A percentile compares a stretch with the other conserved stretches of the same genome.
These are phyloP conservation scores for Hylia prasina DNA, from an alignment of 2,113 vertebrate genomes.

Conservation along the genomic window DNA sequence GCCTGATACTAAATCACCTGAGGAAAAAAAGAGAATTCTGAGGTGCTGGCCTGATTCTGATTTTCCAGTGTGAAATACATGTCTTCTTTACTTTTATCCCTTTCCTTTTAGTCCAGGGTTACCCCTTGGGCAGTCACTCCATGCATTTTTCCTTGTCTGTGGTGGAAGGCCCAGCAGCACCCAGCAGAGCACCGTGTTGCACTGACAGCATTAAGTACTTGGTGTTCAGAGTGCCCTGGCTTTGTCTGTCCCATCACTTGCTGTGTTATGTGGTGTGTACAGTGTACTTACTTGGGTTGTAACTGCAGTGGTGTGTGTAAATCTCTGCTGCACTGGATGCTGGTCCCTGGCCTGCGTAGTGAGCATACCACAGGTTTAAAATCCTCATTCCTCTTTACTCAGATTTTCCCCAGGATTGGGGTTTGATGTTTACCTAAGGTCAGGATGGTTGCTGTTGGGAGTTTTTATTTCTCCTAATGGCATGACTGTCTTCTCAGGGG, in stretches of 20 bases:
- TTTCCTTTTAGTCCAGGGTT: neutral
- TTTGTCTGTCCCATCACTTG: neutral
- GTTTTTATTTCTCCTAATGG: neutral
- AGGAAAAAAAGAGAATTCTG: neutral
- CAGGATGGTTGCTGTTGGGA: neutral
- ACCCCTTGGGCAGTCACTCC: neutral
- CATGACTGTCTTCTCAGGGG: neutral
- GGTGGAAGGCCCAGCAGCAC: neutral
- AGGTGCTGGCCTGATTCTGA: neutral
- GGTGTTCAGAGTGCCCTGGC: neutral
- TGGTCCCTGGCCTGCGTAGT: neutral
- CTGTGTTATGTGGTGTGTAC: neutral
- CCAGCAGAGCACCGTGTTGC: neutral
- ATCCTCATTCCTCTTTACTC: neutral
- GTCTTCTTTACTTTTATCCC: neutral
- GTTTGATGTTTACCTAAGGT: neutral
- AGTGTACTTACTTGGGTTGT: neutral
- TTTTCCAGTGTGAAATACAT: neutral
- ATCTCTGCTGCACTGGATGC: neutral
- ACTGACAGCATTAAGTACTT: neutral
- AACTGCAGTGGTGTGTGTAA: neutral
- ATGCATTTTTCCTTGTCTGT: neutral
- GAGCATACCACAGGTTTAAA: neutral
- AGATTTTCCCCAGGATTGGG: neutral
- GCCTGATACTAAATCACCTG: neutral